phyloP scores from a whole-genome alignment of 35 echinoderm and acorn worm genomes.

The Lytechinus pictus region DNA sequence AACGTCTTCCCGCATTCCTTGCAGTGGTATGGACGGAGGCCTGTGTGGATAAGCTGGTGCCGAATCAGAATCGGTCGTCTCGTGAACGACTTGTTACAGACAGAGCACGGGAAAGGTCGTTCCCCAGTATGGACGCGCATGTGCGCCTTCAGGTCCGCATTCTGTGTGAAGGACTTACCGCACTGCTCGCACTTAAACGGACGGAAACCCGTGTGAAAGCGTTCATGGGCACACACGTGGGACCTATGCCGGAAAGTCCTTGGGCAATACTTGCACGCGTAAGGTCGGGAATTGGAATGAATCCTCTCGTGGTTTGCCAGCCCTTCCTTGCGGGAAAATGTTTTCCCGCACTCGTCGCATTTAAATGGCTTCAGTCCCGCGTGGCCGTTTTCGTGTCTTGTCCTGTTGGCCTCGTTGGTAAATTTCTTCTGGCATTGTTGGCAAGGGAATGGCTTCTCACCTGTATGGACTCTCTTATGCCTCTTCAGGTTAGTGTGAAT shows the following conservation, averaged over 20 bases:
- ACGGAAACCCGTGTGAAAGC: constrained; percentile 48
- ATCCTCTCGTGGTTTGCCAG: constrained; percentile 56
- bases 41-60: constrained; percentile 44
- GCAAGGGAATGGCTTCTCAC: constrained; percentile 62
- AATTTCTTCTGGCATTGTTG: constrained; percentile 65
- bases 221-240: constrained; percentile 48
- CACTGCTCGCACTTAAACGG: constrained; percentile 58
- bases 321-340: constrained; percentile 51
- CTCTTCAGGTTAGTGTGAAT: constrained; percentile 39
- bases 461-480: constrained; percentile 60
- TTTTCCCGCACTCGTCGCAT: constrained; percentile 64
- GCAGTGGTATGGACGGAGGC: constrained; percentile 56
- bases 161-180: constrained; percentile 29
- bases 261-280: constrained; percentile 39
- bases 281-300: constrained; percentile 59
- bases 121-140: constrained; percentile 62
- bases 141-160: constrained; percentile 51
- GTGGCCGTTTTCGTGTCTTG: constrained; percentile 61
- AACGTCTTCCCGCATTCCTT: constrained; percentile 69
- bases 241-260: constrained; percentile 30
- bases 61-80: background rate
- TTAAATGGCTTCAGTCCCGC: constrained; percentile 63
- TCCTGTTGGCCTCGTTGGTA: constrained; percentile 59
- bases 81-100: constrained; percentile 28
- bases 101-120: background rate